Base-by-base conservation (phyloP, 2,888 invertebrate species). In the Epinotia ramella region DNA sequence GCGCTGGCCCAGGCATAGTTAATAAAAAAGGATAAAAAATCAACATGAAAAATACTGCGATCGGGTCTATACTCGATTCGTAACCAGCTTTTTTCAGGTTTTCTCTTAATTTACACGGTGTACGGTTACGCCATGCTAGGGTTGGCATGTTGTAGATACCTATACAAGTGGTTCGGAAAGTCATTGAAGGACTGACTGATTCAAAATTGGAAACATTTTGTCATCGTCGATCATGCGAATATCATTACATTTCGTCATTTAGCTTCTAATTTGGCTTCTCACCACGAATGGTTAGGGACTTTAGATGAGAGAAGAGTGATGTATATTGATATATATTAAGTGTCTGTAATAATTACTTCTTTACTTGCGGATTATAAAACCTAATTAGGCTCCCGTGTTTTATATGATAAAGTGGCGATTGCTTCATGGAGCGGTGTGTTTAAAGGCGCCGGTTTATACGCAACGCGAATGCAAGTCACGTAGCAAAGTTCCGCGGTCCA, bases 391-490 rank as follows among this genome's bases (percentile, higher is more conserved):
- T 6, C 7, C 6, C n/a, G 6, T 2, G 49, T 53, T 53, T 53
- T 53, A 49, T 6, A 53, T 53, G n/a, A 53, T 53, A 53, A 53
- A n/a, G 2, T 53, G n/a, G 7, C 7, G n/a, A 53, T 3, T 6
- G n/a, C 16, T 33, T 13, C 28, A 24, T 9, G 62, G 18, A 40
- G 40, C 67, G 57, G 28, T 73, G 74, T 71, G 74, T 40, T 71
- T 60, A 9, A 73, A 80, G 79, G 64, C 69, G 79, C 77, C 76
- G 64, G 73, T 73, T 66, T 78, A 79, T 73, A 79, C 76, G 74
- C 46, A 46, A 66, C 53, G 56, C 64, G 65, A 77, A 87, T 84
- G 83, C 87, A 71, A 77, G 80, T 80, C 88, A 89, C 88, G 88
- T 88, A 81, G 74, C 75, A 75, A 86, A 86, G 83, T 88, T 83